Base-by-base conservation (phyloP, 2,113 vertebrate genomes). In the Gambusia affinis region DNA sequence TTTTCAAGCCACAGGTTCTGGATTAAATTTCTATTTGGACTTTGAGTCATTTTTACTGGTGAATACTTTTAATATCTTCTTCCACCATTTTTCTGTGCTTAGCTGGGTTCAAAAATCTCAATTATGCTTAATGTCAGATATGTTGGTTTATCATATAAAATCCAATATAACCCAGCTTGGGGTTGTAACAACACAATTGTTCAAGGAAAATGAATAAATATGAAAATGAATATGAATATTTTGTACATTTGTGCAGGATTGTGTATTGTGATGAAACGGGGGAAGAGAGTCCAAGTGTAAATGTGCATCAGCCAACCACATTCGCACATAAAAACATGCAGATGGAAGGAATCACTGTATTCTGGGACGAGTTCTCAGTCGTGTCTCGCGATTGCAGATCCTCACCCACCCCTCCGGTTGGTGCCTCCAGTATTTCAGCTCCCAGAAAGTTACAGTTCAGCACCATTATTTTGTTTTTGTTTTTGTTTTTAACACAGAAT, bases 351-450 rank as follows among this genome's bases (percentile, higher is more conserved):
- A 95, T 97, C 62, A 95, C 95, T 60, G 74, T 99, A 72, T 98
- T 97, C 88, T 99, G 97, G 97, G 96, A 98, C 62, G 97, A 99
- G 87, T 99, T 99, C 92, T 95, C 95, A 33, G 97, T 97, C 68
- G 93, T 92, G 2, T 94, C 95, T 60, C 96, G 96, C 47, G 96
- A 95, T 65, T 96, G 95, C 70, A 96, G 96, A 89, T 96, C 95
- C 71, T 97, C 97, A 57, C 85, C 97, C 68, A 94, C 95, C 71
- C 95, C 95, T 66, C 90, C 90, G 92, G 98, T 99, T 87, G 91
- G 96, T 92, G 19, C 54, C 12, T 15, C 0, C 1, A 65, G 8
- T 30, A 4, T 80, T 29, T 54, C 4, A 63, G 54, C 30, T 54
- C 1, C 3, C 8, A 39, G 22, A 0, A 29, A 61, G 1, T 42